Base-by-base conservation (phyloP, 2,797 vertebrate genomes). In the Acridotheres tristis region DNA sequence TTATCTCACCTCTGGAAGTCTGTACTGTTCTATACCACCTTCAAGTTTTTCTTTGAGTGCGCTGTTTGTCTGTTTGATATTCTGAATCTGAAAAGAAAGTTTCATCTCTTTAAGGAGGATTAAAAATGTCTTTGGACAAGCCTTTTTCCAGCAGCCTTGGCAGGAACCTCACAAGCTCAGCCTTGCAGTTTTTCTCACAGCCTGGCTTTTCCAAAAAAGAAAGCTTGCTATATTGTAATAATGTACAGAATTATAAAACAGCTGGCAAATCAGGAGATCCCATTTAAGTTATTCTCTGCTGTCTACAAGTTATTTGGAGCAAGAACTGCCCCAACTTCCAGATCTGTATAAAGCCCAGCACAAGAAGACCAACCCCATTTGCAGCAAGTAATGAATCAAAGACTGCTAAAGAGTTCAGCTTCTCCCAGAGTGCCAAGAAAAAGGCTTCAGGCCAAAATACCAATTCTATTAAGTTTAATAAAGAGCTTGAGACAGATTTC, bases 51-150 rank as follows among this genome's bases (percentile, higher is more conserved):
- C 99, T 97, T 99, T 99, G 93, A 99, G 98, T 0, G 98, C 95
- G 1, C 99, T 98, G 97, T 99, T 99, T 9, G 98, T 98, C 98
- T 99, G 99, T 91, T 99, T 99, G 81, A 99, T 98, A 93, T 98
- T 99, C 97, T 99, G 99, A 96, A 99, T 99, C 99, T 99, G 96
- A 86, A 96, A 94, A 88, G 61, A 86, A 91, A 96, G 51, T 77
- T 87, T 61, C 34, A 77, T 48, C 38, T 32, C 14, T 82, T 92
- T 91, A 91, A 72, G 26, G 80, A 75, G 27, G 34, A 85, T 61
- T n/a, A 6, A 53, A 47, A 34, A 11, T 27, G 36, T n/a, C 19
- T 81, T 66, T 47, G 25, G 36, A 66, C 32, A 58, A 83, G 29
- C 4, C 15, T 55, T 57, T 36, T 57, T 71, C 54, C n/a, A 67